Percentiles rank a stretch among this genome's conserved stretches.
phyloP scores from a whole-genome alignment of 2,888 invertebrate genomes.

The Slavum lentiscoides region DNA sequence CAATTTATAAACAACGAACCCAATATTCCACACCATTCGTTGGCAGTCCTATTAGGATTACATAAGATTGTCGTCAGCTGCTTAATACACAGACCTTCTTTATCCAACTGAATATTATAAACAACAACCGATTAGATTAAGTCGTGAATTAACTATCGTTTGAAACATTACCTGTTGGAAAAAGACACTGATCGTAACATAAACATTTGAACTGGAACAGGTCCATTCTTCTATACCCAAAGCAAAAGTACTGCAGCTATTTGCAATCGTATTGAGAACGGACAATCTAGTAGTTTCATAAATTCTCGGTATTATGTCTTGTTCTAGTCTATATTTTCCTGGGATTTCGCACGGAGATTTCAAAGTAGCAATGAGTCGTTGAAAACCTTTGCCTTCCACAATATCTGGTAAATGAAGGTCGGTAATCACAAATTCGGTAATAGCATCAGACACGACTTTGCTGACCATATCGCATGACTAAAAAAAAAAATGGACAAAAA shows the following conservation, averaged over 20 bases:
- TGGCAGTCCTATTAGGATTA: slow-evolving; percentile 59
- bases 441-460: slow-evolving; percentile 60
- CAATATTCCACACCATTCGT: slow-evolving; percentile 60
- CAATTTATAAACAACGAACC: slow-evolving; percentile 61
- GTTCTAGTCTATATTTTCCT: slow-evolving; percentile 61
- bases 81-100: slow-evolving; percentile 60
- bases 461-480: slow-evolving; percentile 57
- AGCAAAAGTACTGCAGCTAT: slow-evolving; percentile 59
- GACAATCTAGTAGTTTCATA: slow-evolving; percentile 60
- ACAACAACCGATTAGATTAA: slow-evolving; percentile 4
- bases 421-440: slow-evolving; percentile 62
- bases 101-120: slow-evolving; percentile 55
- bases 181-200: slow-evolving; percentile 61
- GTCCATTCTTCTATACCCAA: slow-evolving; percentile 62
- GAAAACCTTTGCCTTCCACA: slow-evolving; percentile 62
- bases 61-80: slow-evolving; percentile 61
- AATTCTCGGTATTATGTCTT: slow-evolving; percentile 62
- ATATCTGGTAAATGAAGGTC: slow-evolving; percentile 62
- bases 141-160: neutral
- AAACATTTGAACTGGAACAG: slow-evolving; percentile 59
- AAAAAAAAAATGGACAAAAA: slow-evolving; percentile 19
- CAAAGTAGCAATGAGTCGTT: slow-evolving; percentile 61
- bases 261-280: slow-evolving; percentile 54
- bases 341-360: slow-evolving; percentile 62
- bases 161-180: slow-evolving; percentile 59